phyloP scores from a whole-genome alignment of 1,140 invertebrate genomes.

The Helicoverpa zea region DNA sequence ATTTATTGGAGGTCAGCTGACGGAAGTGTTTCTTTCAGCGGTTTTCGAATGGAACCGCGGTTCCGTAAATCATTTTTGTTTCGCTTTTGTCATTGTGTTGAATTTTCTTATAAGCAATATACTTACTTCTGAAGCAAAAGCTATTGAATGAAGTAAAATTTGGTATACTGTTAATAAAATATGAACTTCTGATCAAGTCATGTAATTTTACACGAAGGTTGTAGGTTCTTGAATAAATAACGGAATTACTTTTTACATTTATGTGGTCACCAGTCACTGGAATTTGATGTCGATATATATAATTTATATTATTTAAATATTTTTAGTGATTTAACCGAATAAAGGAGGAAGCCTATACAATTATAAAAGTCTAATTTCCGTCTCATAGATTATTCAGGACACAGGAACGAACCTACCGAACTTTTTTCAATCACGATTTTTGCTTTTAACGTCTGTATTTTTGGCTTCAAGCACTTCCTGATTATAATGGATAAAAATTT shows the following conservation, averaged over 20 bases:
- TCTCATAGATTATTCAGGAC: constrained; percentile 33
- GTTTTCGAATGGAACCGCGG: background rate
- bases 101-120: constrained; percentile 11
- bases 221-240: background rate
- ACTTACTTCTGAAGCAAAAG: background rate
- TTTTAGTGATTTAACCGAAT: too few species aligned
- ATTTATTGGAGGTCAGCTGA: constrained; percentile 52
- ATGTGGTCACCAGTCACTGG: too few species aligned
- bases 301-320: too few species aligned
- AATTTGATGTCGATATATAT: too few species aligned
- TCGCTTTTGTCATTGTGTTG: background rate
- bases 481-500: background rate
- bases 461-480: background rate
- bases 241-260: background rate
- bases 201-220: background rate
- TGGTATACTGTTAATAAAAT: constrained; percentile 22
- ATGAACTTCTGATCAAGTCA: constrained; percentile 8
- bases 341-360: background rate
- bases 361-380: constrained; percentile 8
- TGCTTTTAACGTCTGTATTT: background rate
- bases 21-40: constrained; percentile 32
- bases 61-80: constrained; percentile 33
- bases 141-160: background rate
- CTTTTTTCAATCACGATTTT: constrained; percentile 31
- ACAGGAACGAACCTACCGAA: background rate